Percentiles rank a stretch among this genome's conserved stretches.
These are phyloP conservation scores for Pantherophis guttatus DNA, from an alignment of 2,113 vertebrate genomes.

Conservation along the genomic window DNA sequence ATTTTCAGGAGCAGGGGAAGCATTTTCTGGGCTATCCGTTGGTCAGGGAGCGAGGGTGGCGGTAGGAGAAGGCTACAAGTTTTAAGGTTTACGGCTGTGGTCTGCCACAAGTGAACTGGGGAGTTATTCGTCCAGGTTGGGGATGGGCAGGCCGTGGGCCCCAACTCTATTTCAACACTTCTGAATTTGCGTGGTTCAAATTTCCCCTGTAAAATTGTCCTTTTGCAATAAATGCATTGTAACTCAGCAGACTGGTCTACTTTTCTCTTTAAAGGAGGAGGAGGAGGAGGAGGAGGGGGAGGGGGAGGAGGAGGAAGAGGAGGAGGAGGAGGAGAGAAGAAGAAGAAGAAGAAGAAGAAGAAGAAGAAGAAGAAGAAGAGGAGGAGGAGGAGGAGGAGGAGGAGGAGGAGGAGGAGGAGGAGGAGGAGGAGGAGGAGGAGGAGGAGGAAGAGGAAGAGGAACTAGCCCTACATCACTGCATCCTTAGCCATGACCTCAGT, in stretches of 20 bases:
- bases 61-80: background rate
- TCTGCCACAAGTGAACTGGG: background rate
- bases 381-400: fast-evolving
- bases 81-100: background rate
- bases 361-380: too few species aligned
- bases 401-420: background rate
- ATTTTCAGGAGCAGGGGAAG: background rate
- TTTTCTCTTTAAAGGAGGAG: background rate
- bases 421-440: too few species aligned
- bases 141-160: background rate
- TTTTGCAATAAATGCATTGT: background rate
- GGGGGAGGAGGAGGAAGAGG: background rate
- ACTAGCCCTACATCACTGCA: background rate
- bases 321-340: too few species aligned
- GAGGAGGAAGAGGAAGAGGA: too few species aligned
- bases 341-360: too few species aligned
- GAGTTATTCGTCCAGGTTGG: background rate
- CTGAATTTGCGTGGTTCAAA: background rate
- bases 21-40: background rate
- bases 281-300: background rate
- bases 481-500: background rate
- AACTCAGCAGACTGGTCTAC: background rate
- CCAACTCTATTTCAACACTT: background rate
- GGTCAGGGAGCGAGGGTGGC: background rate
- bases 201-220: background rate